Percentiles rank a stretch among this genome's conserved stretches.
These are phyloP conservation scores for Pollenia griseotomentosa DNA, from an alignment of 2,888 invertebrate genomes.

Conservation along the genomic window DNA sequence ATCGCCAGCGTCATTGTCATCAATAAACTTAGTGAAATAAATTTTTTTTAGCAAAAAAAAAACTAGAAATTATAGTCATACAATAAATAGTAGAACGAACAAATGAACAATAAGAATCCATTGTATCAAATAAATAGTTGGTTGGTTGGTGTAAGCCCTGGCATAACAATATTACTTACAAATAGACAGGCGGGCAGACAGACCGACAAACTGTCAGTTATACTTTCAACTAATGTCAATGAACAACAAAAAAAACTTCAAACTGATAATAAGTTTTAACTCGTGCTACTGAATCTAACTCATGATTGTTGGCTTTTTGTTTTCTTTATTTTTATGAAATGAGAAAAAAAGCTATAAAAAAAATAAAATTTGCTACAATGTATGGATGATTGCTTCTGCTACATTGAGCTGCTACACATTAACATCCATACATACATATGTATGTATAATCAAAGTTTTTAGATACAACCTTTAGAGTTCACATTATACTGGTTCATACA, in stretches of 20 bases:
- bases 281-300: constrained; percentile 45
- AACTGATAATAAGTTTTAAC: constrained; percentile 60
- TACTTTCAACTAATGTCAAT: constrained; percentile 61
- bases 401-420: no score
- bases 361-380: constrained; percentile 34
- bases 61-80: constrained; percentile 38
- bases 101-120: constrained; percentile 62
- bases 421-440: no score
- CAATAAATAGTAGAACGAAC: constrained; percentile 8
- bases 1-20: constrained; percentile 37
- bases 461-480: constrained; percentile 42
- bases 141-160: constrained; percentile 38
- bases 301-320: constrained; percentile 23
- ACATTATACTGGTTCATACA: constrained; percentile 12
- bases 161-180: constrained; percentile 31
- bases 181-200: constrained; percentile 13
- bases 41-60: constrained; percentile 6
- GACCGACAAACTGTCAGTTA: not conserved
- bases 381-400: constrained; percentile 26
- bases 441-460: not conserved
- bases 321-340: not conserved
- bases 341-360: not conserved
- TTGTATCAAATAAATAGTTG: constrained; percentile 54
- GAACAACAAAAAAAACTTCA: constrained; percentile 45
- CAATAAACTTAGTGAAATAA: constrained; percentile 37